These are phyloP conservation scores for Anas platyrhynchos DNA, from an alignment of 2,113 vertebrate genomes.

Conservation along the genomic window DNA sequence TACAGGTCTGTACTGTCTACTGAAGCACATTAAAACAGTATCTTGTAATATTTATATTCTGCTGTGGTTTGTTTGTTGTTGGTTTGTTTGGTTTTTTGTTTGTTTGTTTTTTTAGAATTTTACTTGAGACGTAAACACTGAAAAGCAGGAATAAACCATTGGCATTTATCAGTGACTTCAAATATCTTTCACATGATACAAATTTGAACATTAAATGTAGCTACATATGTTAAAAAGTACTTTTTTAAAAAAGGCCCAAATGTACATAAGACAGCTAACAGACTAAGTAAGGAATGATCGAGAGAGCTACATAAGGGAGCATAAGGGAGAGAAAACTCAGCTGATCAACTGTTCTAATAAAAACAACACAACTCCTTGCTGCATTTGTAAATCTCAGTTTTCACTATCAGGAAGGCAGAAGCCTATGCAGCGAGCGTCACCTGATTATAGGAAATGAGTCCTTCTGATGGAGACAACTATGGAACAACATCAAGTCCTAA, in stretches of 20 bases:
- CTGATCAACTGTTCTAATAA: not conserved
- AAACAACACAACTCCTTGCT: not conserved
- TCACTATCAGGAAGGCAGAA: not conserved
- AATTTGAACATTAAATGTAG: not conserved
- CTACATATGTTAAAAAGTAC: not conserved
- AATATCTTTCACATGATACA: not conserved
- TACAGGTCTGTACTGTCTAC: not conserved
- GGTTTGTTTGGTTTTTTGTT: no score
- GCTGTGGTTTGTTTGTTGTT: not conserved
- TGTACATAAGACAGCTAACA: not conserved
- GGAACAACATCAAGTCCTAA: not conserved
- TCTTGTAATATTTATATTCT: not conserved
- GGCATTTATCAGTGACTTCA: not conserved
- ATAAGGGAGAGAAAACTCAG: not conserved
- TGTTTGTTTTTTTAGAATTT: not conserved
- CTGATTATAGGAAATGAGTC: not conserved
- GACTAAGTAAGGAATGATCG: no score
- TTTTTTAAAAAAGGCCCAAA: not conserved
- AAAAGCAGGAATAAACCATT: not conserved
- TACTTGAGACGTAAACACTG: not conserved
- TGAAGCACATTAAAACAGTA: not conserved
- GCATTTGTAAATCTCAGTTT: not conserved
- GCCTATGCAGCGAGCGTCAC: not conserved
- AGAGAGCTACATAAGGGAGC: not conserved
- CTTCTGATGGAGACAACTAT: accelerated